Percentiles rank a stretch among this genome's conserved stretches.
These are phyloP conservation scores for Copidosoma floridanum DNA, from an alignment of 1,140 invertebrate genomes.

Conservation along the genomic window DNA sequence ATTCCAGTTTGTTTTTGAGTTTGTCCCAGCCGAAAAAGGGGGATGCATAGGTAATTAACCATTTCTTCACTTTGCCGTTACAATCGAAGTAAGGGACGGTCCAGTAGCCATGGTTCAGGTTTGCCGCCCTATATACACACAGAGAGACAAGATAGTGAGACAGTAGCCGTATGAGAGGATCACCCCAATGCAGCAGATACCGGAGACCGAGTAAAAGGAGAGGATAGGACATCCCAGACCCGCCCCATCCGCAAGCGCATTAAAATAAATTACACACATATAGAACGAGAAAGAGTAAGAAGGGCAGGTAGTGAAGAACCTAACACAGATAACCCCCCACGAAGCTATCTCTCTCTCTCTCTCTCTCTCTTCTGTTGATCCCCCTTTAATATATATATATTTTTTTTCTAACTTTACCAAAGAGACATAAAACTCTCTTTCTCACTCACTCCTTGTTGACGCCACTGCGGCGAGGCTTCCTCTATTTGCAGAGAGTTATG, in stretches of 20 bases:
- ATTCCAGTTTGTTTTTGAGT: slow-evolving; percentile 86
- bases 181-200: too few relatives aligned
- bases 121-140: slow-evolving; percentile 67
- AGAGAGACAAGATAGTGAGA: background rate
- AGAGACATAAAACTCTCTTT: background rate
- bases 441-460: slow-evolving; percentile 13
- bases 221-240: slow-evolving; percentile 4
- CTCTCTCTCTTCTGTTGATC: background rate
- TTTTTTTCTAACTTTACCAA: background rate
- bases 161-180: background rate
- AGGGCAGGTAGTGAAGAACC: too few relatives aligned
- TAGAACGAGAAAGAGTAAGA: background rate
- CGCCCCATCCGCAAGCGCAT: slow-evolving; percentile 30
- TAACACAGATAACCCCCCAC: slow-evolving; percentile 24
- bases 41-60: slow-evolving; percentile 91
- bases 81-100: slow-evolving; percentile 92
- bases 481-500: slow-evolving; percentile 31
- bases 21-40: slow-evolving; percentile 98
- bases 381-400: too few relatives aligned
- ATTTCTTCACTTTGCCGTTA: slow-evolving; percentile 86
- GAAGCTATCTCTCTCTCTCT: slow-evolving; percentile 1
- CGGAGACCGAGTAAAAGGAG: background rate
- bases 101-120: slow-evolving; percentile 89
- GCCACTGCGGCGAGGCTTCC: slow-evolving; percentile 27
- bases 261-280: slow-evolving; percentile 30